Percentiles rank a stretch among this genome's conserved stretches.
Conservation (phyloP, 2,113 vertebrate species). For the Solea solea region DNA sequence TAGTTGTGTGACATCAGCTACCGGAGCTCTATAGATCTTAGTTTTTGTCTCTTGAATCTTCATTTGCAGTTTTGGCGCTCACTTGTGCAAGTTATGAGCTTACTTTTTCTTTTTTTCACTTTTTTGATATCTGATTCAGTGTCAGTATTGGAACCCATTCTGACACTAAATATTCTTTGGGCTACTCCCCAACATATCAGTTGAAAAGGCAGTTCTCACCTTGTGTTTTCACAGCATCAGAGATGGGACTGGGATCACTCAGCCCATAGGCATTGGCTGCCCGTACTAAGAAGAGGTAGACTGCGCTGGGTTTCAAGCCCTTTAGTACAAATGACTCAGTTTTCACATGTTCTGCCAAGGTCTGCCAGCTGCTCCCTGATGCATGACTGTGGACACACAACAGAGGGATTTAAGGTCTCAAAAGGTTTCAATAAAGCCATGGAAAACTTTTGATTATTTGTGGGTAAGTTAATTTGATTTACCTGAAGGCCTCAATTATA, state of each 20-base stretch:
- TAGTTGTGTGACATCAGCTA: too few species aligned
- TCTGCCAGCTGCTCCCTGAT: conserved; percentile 98
- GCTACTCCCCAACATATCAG: not conserved
- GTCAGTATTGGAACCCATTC: too few species aligned
- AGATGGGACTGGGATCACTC: conserved; percentile 97
- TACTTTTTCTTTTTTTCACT: too few species aligned
- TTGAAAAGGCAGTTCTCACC: conserved; percentile 76
- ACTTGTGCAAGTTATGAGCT: too few species aligned
- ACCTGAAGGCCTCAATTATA: conserved; percentile 99
- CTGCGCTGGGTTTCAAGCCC: conserved; percentile 92
- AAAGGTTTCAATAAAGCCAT: conserved; percentile 7
- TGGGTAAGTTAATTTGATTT: conserved; percentile 12
- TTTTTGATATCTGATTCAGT: too few species aligned
- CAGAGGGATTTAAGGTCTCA: conserved; percentile 11
- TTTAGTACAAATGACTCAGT: conserved; percentile 91
- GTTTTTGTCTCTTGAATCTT: too few species aligned
- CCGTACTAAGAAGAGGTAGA: conserved; percentile 98
- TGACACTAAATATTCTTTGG: too few species aligned
- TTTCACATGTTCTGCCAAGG: conserved; percentile 95
- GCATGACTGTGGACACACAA: conserved; percentile 85
- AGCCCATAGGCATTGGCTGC: conserved; percentile 97
- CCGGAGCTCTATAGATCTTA: too few species aligned
- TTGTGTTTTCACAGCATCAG: conserved; percentile 97
- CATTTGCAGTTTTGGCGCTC: too few species aligned
- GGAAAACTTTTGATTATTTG: not conserved